Conservation (phyloP, 2,797 vertebrate species). For the Ctenosaura bakeri region DNA sequence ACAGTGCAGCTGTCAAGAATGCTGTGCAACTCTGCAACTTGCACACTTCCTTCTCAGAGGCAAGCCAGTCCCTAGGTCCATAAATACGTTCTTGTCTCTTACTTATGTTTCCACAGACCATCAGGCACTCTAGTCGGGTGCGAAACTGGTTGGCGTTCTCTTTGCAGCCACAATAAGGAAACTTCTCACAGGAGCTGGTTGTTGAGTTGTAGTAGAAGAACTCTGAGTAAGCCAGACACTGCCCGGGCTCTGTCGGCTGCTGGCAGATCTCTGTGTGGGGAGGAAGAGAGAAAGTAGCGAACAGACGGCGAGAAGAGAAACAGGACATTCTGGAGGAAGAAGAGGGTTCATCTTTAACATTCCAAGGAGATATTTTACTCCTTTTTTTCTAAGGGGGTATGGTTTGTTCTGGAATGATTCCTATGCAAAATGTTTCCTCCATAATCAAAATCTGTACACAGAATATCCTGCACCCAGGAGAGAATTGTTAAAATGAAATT, state of each 20-base stretch:
- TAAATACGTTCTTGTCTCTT: background rate
- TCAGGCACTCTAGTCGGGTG: slow-evolving; percentile 16
- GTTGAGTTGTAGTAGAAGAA: slow-evolving; percentile 12
- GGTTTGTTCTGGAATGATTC: background rate
- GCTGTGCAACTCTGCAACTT: background rate
- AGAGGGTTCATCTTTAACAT: background rate
- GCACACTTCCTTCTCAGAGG: too few species aligned
- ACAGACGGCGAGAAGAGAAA: fast-evolving
- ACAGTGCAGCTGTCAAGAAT: too few species aligned
- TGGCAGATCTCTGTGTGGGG: background rate
- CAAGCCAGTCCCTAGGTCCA: too few species aligned
- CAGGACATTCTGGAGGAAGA: too few species aligned
- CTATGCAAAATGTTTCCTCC: background rate
- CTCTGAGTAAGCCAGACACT: background rate
- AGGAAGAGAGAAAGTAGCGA: background rate
- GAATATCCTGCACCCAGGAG: too few species aligned
- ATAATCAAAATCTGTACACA: too few species aligned
- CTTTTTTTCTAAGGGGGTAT: background rate
- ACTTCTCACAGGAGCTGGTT: background rate
- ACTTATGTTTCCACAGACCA: background rate
- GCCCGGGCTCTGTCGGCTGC: background rate
- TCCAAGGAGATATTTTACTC: background rate
- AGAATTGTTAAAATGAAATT: too few species aligned
- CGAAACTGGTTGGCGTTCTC: background rate
- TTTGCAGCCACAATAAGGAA: background rate